A percentile compares a stretch with the other conserved stretches of the same genome.
Evolutionary conservation across 2,797 vertebrate species (phyloP).

Genomic region (Phoebastria nigripes): DNA sequence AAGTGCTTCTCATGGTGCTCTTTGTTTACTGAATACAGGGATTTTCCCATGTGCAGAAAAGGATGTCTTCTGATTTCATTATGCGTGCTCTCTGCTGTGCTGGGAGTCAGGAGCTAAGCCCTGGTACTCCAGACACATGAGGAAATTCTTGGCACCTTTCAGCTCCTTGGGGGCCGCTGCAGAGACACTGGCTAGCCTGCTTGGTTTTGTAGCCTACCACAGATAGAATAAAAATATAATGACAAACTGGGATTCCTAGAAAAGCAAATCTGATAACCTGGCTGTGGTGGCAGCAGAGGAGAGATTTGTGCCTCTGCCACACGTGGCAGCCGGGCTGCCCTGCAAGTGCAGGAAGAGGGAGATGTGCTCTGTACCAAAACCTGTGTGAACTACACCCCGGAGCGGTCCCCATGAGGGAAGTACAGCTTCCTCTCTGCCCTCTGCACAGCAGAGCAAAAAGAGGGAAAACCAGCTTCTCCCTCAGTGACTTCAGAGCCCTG

Average conservation of each 20-base stretch:
- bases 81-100: not conserved
- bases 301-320: not conserved
- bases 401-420: not conserved
- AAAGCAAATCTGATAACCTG: not conserved
- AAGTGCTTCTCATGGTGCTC: not conserved
- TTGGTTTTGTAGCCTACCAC: not conserved
- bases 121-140: rapidly evolving
- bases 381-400: rapidly evolving
- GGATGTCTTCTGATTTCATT: not conserved
- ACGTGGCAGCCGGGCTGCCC: not conserved
- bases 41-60: not conserved
- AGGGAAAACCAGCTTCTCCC: not conserved
- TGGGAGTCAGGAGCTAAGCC: not conserved
- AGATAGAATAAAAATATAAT: not conserved
- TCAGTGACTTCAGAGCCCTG: not conserved
- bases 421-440: not conserved
- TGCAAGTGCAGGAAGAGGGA: rapidly evolving
- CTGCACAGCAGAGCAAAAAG: not conserved
- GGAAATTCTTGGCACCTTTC: not conserved
- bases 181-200: not conserved
- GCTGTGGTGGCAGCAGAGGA: not conserved
- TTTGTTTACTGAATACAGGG: not conserved
- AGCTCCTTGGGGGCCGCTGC: not conserved
- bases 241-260: not conserved
- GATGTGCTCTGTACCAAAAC: not conserved